Percentiles rank a stretch among this genome's conserved stretches.
These are phyloP conservation scores for Camelus dromedarius DNA, from an alignment of 2,113 vertebrate species.

Conservation along the genomic window DNA sequence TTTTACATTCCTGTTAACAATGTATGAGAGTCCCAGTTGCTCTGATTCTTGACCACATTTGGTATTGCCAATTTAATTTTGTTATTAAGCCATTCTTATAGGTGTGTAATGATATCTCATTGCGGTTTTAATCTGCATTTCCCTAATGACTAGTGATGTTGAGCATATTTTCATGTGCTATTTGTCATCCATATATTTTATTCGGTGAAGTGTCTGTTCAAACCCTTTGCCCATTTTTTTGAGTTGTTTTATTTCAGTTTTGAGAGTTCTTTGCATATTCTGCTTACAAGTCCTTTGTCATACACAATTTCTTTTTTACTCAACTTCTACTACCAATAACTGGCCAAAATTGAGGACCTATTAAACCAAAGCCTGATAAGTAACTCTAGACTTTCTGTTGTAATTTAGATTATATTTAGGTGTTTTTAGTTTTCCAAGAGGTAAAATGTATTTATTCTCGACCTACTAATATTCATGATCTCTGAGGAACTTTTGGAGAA, in stretches of 20 bases:
- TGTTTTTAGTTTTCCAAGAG: not conserved
- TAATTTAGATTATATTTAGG: not conserved
- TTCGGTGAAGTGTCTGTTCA: not conserved
- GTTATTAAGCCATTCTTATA: not conserved
- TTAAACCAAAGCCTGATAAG: not conserved
- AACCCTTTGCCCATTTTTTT: not conserved
- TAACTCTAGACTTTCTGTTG: not conserved
- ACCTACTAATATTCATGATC: not conserved
- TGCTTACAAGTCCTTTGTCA: not conserved
- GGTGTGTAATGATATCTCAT: not conserved
- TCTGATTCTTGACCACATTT: not conserved
- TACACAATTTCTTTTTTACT: not conserved
- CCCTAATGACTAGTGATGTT: not conserved
- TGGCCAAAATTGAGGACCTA: not conserved
- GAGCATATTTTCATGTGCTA: not conserved
- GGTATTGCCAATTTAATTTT: not conserved
- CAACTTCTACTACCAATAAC: not conserved
- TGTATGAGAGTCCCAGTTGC: not conserved
- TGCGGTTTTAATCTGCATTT: not conserved
- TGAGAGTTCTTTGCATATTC: conserved; percentile 1
- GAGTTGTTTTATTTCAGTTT: not conserved
- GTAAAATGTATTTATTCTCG: conserved; percentile 26
- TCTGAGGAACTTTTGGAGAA: not conserved
- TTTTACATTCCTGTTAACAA: not conserved
- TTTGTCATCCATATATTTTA: not conserved